A percentile compares a stretch with the other conserved stretches of the same genome.
These are phyloP conservation scores for Poeciliopsis paucimaculata DNA, from an alignment of 2,797 vertebrate genomes.

Conservation along the genomic window DNA sequence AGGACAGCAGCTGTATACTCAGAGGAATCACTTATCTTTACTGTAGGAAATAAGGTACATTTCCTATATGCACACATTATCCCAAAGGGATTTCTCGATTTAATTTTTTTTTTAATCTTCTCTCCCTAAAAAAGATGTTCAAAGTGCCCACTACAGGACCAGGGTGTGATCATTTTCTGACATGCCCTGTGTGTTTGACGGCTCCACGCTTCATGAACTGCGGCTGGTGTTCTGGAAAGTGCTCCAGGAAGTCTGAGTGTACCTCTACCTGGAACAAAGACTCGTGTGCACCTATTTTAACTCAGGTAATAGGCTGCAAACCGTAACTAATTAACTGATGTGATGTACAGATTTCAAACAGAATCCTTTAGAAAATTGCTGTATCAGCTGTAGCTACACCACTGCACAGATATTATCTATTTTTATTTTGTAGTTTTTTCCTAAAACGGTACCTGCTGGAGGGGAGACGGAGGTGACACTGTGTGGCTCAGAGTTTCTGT, in stretches of 20 bases:
- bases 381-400: slow-evolving; percentile 6
- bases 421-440: slow-evolving; percentile 85
- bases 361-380: not conserved
- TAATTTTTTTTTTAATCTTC: not conserved
- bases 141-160: slow-evolving; percentile 86
- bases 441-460: slow-evolving; percentile 78
- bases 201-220: slow-evolving; percentile 91
- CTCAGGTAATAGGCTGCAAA: slow-evolving; percentile 74
- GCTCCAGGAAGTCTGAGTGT: slow-evolving; percentile 81
- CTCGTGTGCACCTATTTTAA: slow-evolving; percentile 87
- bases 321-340: slow-evolving; percentile 6
- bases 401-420: not conserved
- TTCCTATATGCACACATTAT: slow-evolving; percentile 7
- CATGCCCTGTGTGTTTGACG: slow-evolving; percentile 85
- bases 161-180: slow-evolving; percentile 91
- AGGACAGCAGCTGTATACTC: slow-evolving; percentile 77
- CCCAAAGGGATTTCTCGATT: slow-evolving; percentile 2
- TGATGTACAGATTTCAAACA: slow-evolving; percentile 3
- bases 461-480: slow-evolving; percentile 84
- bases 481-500: slow-evolving; percentile 87
- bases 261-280: slow-evolving; percentile 78
- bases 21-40: slow-evolving; percentile 82
- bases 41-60: slow-evolving; percentile 87
- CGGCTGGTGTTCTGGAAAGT: slow-evolving; percentile 88
- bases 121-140: slow-evolving; percentile 80